Base-by-base conservation (phyloP, 2,113 vertebrate species). In the Connochaetes taurinus region DNA sequence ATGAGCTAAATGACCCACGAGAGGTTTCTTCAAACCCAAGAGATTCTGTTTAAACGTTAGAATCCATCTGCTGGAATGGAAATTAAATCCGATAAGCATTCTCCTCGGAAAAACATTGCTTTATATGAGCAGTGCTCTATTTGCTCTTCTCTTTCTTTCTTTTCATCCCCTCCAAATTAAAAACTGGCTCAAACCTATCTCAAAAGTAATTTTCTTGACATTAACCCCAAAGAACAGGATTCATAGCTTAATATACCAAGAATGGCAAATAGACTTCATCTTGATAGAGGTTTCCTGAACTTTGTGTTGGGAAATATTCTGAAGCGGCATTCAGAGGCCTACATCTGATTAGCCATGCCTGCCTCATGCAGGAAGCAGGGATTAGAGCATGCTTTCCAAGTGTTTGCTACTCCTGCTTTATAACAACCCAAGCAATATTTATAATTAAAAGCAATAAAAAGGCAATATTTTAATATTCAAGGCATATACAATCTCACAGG, bases 141-240 rank as follows among this genome's bases (percentile, higher is more conserved):
- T 98, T 97, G 95, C 25, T 97, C 80, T 95, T 95, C 50, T 86
- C 60, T 89, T 92, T 93, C 82, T 96, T 96, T 97, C 71, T 97
- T 85, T 97, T 96, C 71, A 96, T 95, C 87, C 86, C 87, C 96
- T 96, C 45, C 47, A 98, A 98, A 97, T 98, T 98, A 98, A 97
- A 98, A 97, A 90, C 76, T 90, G 64, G 62, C 58, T 92, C 92
- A 92, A 92, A 81, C 45, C 92, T 95, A 94, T 82, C 90, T 97
- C 84, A 93, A 96, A 98, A 96, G 94, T 87, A 97, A 97, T 98
- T 97, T 96, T 97, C 94, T 97, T 93, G 71, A 97, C 94, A 96
- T 95, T 96, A 97, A 90, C 92, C 47, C 78, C 33, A 88, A 96
- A 96, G 87, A 90, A 90, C 45, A 95, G 80, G 40, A 97, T 95